Base-by-base conservation (phyloP, 2,797 vertebrate species). In the Chanos chanos region DNA sequence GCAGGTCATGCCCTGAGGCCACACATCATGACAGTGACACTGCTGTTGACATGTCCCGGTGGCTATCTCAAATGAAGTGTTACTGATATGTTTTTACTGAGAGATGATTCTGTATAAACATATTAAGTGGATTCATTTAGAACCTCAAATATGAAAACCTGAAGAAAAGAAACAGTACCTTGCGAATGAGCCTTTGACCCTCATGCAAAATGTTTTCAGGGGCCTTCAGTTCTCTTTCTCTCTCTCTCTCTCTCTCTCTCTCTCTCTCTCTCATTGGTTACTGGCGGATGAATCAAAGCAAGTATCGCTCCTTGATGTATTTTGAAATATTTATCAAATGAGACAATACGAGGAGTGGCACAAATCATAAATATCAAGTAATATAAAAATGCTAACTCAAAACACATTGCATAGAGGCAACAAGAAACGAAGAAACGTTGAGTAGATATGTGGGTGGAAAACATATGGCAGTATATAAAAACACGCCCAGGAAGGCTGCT, bases 331-430 rank as follows among this genome's bases (percentile, higher is more conserved):
- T 89, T 86, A 89, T 89, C 85, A 86, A 85, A 88, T 84, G 83
- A 88, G 86, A 89, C 88, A 89, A 88, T 81, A 68, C 77, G 77
- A 87, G 85, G 84, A 87, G 87, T 85, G 87, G 86, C 85, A 86
- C 84, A 87, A 89, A 89, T 88, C 88, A 86, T 89, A 86, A 85
- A 87, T 88, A 89, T 87, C 84, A 83, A 86, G 80, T 82, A 85
- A 82, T 85, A 85, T 85, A 83, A 88, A 85, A 82, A 70, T 37
- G 9, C 65, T 88, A 86, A 89, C 81, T 70, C 61, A 56, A 86
- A 89, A 82, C 89, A 90, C 79, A 87, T 87, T 87, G 66, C 54
- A 41, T 31, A 51, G 27, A 74, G 69, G 34, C 36, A 69, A 56
- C 53, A 41, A 63, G 67, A 63, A 70, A 76, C 24, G 36, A 37